Base-by-base conservation (phyloP, 2,113 vertebrate species). In the Ptilorrhoa leucosticta region DNA sequence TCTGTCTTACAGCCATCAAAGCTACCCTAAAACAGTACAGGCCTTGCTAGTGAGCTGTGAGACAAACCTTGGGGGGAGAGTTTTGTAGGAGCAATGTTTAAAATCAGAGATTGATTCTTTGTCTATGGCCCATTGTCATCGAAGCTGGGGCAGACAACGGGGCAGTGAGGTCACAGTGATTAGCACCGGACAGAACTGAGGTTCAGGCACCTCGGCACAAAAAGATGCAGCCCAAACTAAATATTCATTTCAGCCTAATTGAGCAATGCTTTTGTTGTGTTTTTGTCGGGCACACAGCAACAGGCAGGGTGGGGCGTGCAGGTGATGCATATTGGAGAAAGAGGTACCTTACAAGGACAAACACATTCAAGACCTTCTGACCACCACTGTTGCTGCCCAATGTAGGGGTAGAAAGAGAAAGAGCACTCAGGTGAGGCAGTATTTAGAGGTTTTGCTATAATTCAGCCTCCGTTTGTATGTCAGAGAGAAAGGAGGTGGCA, bases 331-430 rank as follows among this genome's bases (percentile, higher is more conserved):
- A 0, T 28, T 17, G 54, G 47, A 76, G 80, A 66, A 84, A 70
- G 26, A 69, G 28, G n/a, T 60, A 22, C 37, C 0, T 1, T 40
- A 15, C 3, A 31, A 31, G 0, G 3, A 45, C 24, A 86, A 57
- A 66, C 22, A 19, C 21, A 13, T 45, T 35, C 11, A 21, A 57
- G 77, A 73, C 45, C 21, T 31, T 70, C 69, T 79, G 56, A 31
- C 30, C 12, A 22, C 10, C 30, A 1, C 27, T 56, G 42, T 9
- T 1, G 5, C 31, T 82, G 53, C 37, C 51, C 2, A 0, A 1
- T 16, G 50, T 18, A 42, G 50, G 44, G 21, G 5, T 31, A 44
- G 35, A 64, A 75, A 56, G 53, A 53, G 60, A 60, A 72, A 39
- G 37, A 57, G 28, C 17, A 17, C 14, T 14, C 40, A 31, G 42